Conservation (phyloP, 2,113 vertebrate species). For the Casuarius casuarius region DNA sequence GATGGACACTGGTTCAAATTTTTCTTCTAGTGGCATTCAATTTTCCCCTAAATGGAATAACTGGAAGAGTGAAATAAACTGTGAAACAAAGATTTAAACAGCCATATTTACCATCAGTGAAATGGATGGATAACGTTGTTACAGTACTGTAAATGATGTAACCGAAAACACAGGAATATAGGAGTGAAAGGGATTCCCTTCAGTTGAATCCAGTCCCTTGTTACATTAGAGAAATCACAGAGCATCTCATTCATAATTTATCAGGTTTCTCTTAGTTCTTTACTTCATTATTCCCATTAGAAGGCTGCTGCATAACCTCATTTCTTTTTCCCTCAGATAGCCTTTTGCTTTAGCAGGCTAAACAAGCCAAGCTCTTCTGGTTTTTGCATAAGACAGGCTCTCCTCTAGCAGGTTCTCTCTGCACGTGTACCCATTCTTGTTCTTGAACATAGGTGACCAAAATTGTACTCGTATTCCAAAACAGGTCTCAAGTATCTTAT, state of each 20-base stretch:
- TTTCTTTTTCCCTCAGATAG: background rate
- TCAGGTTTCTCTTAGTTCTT: background rate
- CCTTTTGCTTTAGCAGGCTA: background rate
- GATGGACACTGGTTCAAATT: background rate
- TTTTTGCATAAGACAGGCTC: accelerated
- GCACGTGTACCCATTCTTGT: accelerated
- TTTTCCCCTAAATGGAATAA: background rate
- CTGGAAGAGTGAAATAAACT: background rate
- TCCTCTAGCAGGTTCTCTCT: background rate
- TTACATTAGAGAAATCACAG: background rate
- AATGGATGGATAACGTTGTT: background rate
- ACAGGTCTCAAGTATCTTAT: background rate
- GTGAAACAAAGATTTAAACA: background rate
- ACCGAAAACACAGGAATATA: background rate
- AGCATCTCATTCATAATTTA: background rate
- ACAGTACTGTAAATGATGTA: accelerated
- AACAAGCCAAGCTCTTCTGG: background rate
- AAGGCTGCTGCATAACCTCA: background rate
- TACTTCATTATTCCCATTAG: background rate
- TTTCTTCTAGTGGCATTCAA: background rate
- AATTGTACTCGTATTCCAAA: background rate
- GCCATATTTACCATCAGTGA: background rate
- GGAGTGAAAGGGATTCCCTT: background rate
- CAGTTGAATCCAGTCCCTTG: background rate
- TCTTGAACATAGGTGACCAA: background rate